A percentile compares a stretch with the other conserved stretches of the same genome.
These are phyloP conservation scores for Metaphire vulgaris DNA, from an alignment of 1,140 invertebrate genomes.

Conservation along the genomic window DNA sequence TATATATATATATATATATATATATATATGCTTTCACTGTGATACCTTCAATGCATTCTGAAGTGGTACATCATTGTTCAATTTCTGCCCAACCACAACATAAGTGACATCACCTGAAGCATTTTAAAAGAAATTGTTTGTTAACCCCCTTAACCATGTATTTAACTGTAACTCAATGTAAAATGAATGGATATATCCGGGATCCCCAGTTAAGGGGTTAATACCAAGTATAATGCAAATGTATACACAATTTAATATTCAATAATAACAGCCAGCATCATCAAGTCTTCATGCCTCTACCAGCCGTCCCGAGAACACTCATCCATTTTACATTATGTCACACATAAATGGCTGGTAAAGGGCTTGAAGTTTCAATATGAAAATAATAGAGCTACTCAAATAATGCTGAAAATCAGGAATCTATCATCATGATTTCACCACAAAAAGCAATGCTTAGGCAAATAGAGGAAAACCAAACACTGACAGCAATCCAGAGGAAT, in stretches of 20 bases:
- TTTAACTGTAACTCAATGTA: too few relatives aligned
- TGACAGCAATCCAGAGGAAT: neutral
- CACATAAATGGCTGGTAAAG: neutral
- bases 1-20: neutral
- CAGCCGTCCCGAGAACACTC: neutral
- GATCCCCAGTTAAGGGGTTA: neutral
- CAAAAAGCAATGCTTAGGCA: neutral
- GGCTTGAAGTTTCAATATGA: neutral
- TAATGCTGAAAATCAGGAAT: neutral
- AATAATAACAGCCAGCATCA: neutral
- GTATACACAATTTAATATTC: neutral
- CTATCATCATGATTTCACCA: neutral
- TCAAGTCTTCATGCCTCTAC: neutral
- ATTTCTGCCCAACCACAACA: constrained; percentile 13
- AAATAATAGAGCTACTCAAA: too few relatives aligned
- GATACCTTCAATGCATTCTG: constrained; percentile 13
- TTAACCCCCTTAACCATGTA: too few relatives aligned
- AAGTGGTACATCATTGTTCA: neutral
- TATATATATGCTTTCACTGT: neutral
- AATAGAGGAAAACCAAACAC: too few relatives aligned
- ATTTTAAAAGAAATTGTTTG: neutral
- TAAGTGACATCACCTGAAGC: neutral
- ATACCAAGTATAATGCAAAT: too few relatives aligned
- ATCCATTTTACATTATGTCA: neutral
- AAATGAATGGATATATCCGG: too few relatives aligned